Evolutionary conservation across 2,797 vertebrate species (phyloP).

Genomic region (Lepidocolaptes lacrymiger): DNA sequence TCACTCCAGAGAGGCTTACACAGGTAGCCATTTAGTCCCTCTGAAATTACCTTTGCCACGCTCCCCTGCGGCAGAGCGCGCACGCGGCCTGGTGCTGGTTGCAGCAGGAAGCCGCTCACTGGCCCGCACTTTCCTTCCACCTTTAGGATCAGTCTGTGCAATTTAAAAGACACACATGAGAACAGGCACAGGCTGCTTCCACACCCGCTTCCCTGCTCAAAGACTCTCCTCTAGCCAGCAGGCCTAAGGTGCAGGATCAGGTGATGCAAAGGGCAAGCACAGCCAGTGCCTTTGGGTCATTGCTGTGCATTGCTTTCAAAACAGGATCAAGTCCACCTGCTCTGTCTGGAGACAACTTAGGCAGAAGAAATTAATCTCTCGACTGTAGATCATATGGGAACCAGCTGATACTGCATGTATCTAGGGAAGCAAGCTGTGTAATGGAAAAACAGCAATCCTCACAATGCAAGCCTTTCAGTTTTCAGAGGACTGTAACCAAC

Average conservation of each 20-base stretch:
- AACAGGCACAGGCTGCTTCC: not conserved
- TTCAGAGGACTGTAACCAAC: not conserved
- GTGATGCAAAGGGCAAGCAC: not conserved
- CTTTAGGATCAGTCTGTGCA: not conserved
- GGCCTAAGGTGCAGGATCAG: rapidly evolving
- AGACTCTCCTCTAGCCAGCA: not conserved
- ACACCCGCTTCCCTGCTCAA: rapidly evolving
- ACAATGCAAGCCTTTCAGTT: not conserved
- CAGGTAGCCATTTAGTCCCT: not conserved
- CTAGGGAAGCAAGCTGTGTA: not conserved
- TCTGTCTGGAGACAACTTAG: not conserved
- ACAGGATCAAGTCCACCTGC: too few relatives aligned
- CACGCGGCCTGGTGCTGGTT: rapidly evolving
- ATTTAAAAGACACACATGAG: not conserved
- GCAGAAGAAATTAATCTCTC: not conserved
- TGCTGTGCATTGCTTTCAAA: not conserved
- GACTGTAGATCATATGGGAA: not conserved
- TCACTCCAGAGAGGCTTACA: not conserved
- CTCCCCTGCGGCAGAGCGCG: rapidly evolving
- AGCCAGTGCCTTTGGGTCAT: rapidly evolving
- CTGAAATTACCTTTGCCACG: not conserved
- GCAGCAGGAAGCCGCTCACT: rapidly evolving
- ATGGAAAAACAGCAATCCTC: not conserved
- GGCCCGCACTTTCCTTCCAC: rapidly evolving
- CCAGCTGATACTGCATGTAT: not conserved